phyloP scores from a whole-genome alignment of 2,797 vertebrate species.

The Chiloscyllium punctatum region DNA sequence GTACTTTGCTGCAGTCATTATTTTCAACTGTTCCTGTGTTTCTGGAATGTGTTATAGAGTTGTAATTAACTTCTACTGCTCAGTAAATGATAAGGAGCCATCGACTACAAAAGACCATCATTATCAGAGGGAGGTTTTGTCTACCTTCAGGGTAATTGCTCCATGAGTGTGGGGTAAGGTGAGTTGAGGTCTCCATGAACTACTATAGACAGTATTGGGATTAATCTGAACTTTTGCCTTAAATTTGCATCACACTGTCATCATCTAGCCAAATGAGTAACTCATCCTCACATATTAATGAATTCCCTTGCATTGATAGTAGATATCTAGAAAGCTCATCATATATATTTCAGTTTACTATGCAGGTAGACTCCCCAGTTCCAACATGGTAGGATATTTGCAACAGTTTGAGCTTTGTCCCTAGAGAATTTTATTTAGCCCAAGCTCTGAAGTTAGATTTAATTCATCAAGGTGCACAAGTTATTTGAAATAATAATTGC shows the following conservation, averaged over 20 bases:
- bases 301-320: not conserved
- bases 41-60: not conserved
- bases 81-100: not conserved
- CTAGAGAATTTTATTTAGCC: not conserved
- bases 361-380: not conserved
- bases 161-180: no score
- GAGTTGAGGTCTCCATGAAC: no score
- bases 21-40: not conserved
- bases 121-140: no score
- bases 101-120: no score
- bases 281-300: no score
- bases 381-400: not conserved
- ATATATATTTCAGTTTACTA: not conserved
- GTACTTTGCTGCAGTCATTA: not conserved
- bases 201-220: no score
- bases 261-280: no score
- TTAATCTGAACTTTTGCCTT: no score
- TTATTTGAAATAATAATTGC: not conserved
- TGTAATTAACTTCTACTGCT: not conserved
- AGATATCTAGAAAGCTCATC: not conserved
- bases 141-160: no score
- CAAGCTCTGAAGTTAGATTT: not conserved
- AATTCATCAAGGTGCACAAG: not conserved
- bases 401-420: not conserved
- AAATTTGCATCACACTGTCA: no score